Base-by-base conservation (phyloP, 2,888 invertebrate species). In the Mythimna pallens region DNA sequence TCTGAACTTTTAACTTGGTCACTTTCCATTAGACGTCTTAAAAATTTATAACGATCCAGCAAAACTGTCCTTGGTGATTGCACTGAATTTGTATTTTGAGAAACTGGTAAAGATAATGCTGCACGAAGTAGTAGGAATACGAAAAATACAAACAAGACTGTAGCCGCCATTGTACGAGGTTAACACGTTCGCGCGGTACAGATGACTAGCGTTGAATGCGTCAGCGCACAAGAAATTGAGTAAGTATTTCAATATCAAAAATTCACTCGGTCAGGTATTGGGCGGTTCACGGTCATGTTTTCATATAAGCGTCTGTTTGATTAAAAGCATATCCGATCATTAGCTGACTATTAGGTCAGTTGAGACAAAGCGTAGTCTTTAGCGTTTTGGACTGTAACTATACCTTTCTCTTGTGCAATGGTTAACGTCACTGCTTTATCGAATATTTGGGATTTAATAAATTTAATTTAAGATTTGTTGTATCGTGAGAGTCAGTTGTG, bases 31-130 rank as follows among this genome's bases (percentile, higher is more conserved):
- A n/a, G 34, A 17, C 12, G n/a, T n/a, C 6, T 59, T 14, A 70
- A 12, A 71, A 52, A 20, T 58, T 17, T 20, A 50, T n/a, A 8
- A 70, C 12, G 47, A 50, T 12, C 12, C n/a, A 71, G 9, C 71
- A 58, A 14, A 47, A 34, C 1, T 17, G n/a, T 40, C 10, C n/a
- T 58, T 25, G 17, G 14, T 70, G 47, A 30, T 40, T 17, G 50
- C 58, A 73, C 59, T 77, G 52, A 76, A 36, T 76, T 58, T 8
- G 34, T 9, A 58, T 76, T 22, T 58, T 58, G 68, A 5, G 17
- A 25, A 52, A 52, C 25, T n/a, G 57, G 40, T 1, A 50, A 6
- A 0, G 50, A 2, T 40, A 52, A 43, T 25, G 12, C 20, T 22
- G 57, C 12, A n/a, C 17, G 8, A n/a, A 34, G 0, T 10, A 17